Base-by-base conservation (phyloP, 37 sponge, comb jelly and placozoan species). In the Oopsacas minuta region DNA sequence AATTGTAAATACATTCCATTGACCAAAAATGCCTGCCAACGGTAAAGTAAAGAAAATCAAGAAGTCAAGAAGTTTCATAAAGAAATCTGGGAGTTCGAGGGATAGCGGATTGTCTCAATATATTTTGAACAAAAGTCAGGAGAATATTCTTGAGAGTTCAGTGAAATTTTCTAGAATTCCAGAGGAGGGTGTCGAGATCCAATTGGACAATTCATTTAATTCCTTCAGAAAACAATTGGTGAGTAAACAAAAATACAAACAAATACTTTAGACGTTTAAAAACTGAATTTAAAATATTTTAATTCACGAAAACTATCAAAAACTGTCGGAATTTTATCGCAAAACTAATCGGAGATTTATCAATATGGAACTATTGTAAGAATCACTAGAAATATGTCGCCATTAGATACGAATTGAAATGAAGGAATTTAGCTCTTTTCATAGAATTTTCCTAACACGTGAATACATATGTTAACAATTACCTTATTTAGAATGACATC, bases 221-320 rank as follows among this genome's bases (percentile, higher is more conserved):
- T 61, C 75, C 22, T 32, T 61, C 5, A 61, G 75, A n/a, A 61
- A n/a, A 12, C 75, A 61, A 61, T 61, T 61, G 75, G 75, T 61
- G 75, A 61, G 75, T 61, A 32, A n/a, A 12, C 75, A 61, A 61
- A 12, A 61, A 61, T 61, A 20, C 5, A 32, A 34, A 46, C 12
- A 12, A 46, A 61, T n/a, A 61, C 28, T 32, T 25, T 61, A 32
- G 5, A 20, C 28, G 28, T 20, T 61, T 25, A 25, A 12, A 61
- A 61, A 61, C 22, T 61, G 3, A 3, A 3, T 10, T 61, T 3
- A 34, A 61, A 61, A 61, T n/a, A 20, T 20, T n/a, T n/a, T n/a
- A n/a, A n/a, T n/a, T n/a, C n/a, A n/a, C n/a, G n/a, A n/a, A n/a
- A n/a, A n/a, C n/a, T n/a, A n/a, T n/a, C n/a, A n/a, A n/a, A n/a